Evolutionary conservation across 2,888 invertebrate species (phyloP), one percentile per base, ranked within the genome.

Genomic region (Blastobasis adustella): DNA sequence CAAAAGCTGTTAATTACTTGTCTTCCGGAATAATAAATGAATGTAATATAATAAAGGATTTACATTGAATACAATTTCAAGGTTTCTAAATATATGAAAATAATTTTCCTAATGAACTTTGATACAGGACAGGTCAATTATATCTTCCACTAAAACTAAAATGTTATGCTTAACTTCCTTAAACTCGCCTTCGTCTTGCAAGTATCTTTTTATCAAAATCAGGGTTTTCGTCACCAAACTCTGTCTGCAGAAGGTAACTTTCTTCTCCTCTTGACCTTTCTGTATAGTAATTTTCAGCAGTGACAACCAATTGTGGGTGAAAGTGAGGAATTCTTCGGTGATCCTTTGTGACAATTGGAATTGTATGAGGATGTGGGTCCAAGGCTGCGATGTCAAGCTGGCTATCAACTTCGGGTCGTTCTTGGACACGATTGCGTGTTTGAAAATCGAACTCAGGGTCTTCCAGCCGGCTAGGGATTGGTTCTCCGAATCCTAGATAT

Each of bases 391-490:
- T 1, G 84, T 83, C 0, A 87, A 64, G 2, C 66, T 73, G 1
- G 78, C 75, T 0, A 81, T 75, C 4, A 88, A 52, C 49, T 73
- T 77, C 1, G 76, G 62, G 50, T 87, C 86, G 51, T 78, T 79
- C 59, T 77, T 81, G 2, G 71, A 63, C 0, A 74, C 62, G 8
- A 85, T 76, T 1, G 84, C 83, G 59, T 87, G 74, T 66, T 80
- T 83, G 62, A 82, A 86, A 42, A 88, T 74, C 0, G 85, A 67
- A 48, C 73, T 77, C 5, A 88, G 59, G 0, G 85, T 78, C 64
- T 79, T 83, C 87, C 87, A 88, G 5, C 82, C 85, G 1, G 73
- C 73, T 57, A 78, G 64, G 5, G 79, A 73, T 58, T 84, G 79
- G 43, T 69, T 70, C 62, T 71, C 73, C 0, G 79, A 76, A 50